Evolutionary conservation across 2,797 vertebrate species (phyloP), one percentile per base, ranked within the genome.

Genomic region (Manis javanica): DNA sequence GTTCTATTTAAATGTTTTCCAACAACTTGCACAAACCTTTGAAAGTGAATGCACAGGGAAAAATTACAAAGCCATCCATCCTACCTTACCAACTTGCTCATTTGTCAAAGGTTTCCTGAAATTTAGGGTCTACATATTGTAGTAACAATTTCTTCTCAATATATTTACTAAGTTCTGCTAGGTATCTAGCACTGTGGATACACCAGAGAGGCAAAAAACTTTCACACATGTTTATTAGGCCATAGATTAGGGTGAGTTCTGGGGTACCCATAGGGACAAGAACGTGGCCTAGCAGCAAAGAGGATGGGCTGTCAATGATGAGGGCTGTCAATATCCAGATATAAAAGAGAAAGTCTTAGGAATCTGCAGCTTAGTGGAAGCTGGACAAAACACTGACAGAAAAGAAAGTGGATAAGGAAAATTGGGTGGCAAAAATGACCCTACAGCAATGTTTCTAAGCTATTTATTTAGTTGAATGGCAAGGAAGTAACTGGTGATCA

Each of bases 81-180:
- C 68, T 63, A 46, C n/a, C 15, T 92, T 71, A 68, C 81, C 3
- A 34, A 78, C 37, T 91, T 75, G 18, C 8, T 9, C 10, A 49
- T 68, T 55, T 85, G 3, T 66, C 31, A 91, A 94, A 26, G 4
- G 1, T 94, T 86, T 88, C n/a, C 84, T 94, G 57, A 97, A 96
- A 75, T 49, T 75, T 87, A 64, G 9, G 21, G n/a, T 74, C 23
- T 77, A 39, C 1, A 64, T 7, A 89, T 16, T 55, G 23, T 31
- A 87, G 16, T 86, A 49, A 77, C 10, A 39, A 71, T 91, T 90
- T 93, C 11, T 37, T 95, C 12, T 71, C 3, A 74, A 29, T 64
- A 34, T 21, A 31, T 21, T 83, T 91, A n/a, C 4, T 31, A 21
- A 75, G 2, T 83, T 90, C 31, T 92, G 9, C 18, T 23, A 69